Evolutionary conservation across 1,140 invertebrate species (phyloP).

Genomic region (Bombus vancouverensis): DNA sequence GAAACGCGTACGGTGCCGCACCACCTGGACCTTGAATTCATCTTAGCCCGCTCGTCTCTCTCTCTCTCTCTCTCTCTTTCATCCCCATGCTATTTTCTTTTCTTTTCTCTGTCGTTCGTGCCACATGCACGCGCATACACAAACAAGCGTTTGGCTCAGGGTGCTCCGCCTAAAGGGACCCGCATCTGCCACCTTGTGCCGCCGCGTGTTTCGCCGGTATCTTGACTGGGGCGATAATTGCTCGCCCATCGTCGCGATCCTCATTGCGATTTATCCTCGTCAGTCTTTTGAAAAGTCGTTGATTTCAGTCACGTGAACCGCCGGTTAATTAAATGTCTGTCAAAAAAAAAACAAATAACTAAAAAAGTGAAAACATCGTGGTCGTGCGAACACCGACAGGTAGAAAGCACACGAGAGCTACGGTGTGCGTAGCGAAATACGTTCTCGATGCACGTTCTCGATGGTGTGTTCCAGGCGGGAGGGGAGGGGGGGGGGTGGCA

Average conservation of each 20-base stretch:
- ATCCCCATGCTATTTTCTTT: neutral
- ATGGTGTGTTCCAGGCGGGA: neutral
- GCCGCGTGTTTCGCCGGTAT: constrained; percentile 41
- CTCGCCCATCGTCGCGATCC: constrained; percentile 36
- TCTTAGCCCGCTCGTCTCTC: constrained; percentile 18
- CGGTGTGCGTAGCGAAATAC: neutral
- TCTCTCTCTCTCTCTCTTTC: neutral
- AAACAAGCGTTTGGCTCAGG: neutral
- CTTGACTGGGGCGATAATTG: constrained; percentile 58
- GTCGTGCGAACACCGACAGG: neutral
- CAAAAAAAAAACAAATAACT: neutral
- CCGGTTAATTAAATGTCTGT: constrained; percentile 23
- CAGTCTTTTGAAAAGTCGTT: constrained; percentile 20
- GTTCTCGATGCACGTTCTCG: too few species aligned
- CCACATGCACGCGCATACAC: neutral
- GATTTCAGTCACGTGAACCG: neutral
- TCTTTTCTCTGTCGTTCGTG: constrained; percentile 4
- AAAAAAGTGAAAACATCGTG: neutral
- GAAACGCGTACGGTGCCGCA: constrained; percentile 35
- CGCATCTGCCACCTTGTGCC: constrained; percentile 66
- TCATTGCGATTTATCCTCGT: constrained; percentile 52
- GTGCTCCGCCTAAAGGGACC: constrained; percentile 38
- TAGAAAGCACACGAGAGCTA: neutral
- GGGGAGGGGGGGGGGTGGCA: neutral
- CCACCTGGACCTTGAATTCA: constrained; percentile 44